Evolutionary conservation across 2,888 invertebrate genomes (phyloP).

Genomic region (Liposcelis brunnea): DNA sequence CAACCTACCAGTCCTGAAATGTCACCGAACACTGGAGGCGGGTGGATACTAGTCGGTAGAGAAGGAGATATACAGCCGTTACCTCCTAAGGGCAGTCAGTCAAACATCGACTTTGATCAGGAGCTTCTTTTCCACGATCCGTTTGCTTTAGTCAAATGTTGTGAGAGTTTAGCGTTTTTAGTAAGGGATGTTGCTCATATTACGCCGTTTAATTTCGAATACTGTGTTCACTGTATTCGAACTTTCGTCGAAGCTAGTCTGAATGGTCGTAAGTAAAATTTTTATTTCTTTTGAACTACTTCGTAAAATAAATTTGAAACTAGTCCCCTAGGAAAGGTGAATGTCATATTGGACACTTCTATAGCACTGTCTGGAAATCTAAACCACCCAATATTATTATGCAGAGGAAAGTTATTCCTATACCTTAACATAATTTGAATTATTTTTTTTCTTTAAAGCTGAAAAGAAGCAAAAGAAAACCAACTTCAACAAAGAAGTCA

Average conservation of each 20-base stretch:
- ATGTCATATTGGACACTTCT: too few relatives aligned
- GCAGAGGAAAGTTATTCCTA: too few relatives aligned
- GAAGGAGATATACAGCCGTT: constrained; percentile 35
- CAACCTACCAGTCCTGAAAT: too few relatives aligned
- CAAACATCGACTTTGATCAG: constrained; percentile 42
- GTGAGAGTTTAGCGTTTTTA: constrained; percentile 86
- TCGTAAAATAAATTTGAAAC: too few relatives aligned
- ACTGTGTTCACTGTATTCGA: constrained; percentile 74
- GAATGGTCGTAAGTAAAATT: constrained; percentile 38
- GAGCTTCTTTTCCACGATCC: constrained; percentile 63
- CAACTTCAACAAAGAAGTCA: constrained; percentile 19
- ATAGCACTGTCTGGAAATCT: too few relatives aligned
- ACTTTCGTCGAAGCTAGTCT: constrained; percentile 85
- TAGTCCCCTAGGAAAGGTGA: too few relatives aligned
- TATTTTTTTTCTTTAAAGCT: constrained; percentile 10
- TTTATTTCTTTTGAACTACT: too few relatives aligned
- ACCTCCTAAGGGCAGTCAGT: constrained; percentile 30
- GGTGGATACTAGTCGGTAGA: constrained; percentile 50
- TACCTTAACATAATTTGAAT: too few relatives aligned
- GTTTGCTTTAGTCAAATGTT: constrained; percentile 68
- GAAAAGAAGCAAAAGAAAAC: constrained; percentile 22
- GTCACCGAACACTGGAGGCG: constrained; percentile 25
- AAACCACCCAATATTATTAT: too few relatives aligned
- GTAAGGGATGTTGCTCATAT: constrained; percentile 94
- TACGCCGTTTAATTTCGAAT: constrained; percentile 91